These are phyloP conservation scores for Idaea dimidiata DNA, from an alignment of 2,888 invertebrate species.

Conservation along the genomic window DNA sequence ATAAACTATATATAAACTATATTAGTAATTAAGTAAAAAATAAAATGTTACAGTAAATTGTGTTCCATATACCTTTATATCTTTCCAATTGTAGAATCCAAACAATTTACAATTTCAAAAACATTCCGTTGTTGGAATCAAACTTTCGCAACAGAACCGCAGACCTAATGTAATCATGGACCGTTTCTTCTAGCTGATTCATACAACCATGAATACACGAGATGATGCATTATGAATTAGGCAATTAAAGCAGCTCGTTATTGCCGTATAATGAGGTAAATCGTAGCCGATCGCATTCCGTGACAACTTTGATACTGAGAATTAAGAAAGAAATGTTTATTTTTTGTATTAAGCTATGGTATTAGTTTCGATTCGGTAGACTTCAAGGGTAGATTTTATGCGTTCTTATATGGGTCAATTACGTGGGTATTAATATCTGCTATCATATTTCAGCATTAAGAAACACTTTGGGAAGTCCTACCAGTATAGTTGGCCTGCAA, in stretches of 20 bases:
- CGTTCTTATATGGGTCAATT: too few relatives aligned
- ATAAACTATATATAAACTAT: too few relatives aligned
- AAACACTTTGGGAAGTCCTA: too few relatives aligned
- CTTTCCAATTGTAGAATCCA: background rate
- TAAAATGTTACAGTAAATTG: too few relatives aligned
- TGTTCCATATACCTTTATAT: background rate
- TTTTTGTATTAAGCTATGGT: background rate
- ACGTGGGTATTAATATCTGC: too few relatives aligned
- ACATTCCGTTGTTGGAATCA: constrained; percentile 50
- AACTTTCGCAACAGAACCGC: constrained; percentile 52
- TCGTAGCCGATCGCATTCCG: constrained; percentile 14
- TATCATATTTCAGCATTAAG: too few relatives aligned
- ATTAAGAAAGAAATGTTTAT: constrained; percentile 33
- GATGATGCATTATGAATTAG: constrained; percentile 24
- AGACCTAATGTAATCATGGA: constrained; percentile 47
- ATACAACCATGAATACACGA: constrained; percentile 33
- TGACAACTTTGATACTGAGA: constrained; percentile 8
- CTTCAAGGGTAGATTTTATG: too few relatives aligned
- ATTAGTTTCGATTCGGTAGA: too few relatives aligned
- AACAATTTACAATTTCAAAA: constrained; percentile 29
- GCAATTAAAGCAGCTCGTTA: constrained; percentile 23
- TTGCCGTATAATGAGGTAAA: constrained; percentile 17
- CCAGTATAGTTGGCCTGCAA: too few relatives aligned
- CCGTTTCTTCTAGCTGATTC: constrained; percentile 54
- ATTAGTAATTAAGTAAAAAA: too few relatives aligned